Percentiles rank a stretch among this genome's conserved stretches.
Conservation (phyloP, 2,888 invertebrate species). For the Dynastes maya region DNA sequence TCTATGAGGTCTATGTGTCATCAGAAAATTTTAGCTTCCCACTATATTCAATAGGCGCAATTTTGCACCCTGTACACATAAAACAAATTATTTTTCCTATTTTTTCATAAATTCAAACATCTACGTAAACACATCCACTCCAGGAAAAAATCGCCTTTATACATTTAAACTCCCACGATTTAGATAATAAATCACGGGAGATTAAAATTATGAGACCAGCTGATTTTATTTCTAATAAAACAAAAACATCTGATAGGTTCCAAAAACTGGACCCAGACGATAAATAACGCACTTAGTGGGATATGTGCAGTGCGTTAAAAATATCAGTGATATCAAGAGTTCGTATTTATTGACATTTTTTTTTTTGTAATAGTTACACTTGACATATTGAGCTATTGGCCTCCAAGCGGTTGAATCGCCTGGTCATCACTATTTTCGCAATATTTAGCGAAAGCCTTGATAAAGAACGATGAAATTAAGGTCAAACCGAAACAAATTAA, state of each 20-base stretch:
- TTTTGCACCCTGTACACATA: too few relatives aligned
- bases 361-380: background rate
- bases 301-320: slow-evolving; percentile 1
- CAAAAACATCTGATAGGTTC: background rate
- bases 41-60: too few relatives aligned
- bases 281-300: background rate
- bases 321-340: background rate
- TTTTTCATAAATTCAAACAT: too few relatives aligned
- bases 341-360: slow-evolving; percentile 4
- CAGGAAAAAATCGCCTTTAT: background rate
- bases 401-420: background rate
- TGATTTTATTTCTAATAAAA: slow-evolving; percentile 12
- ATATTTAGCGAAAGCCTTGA: slow-evolving; percentile 25
- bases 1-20: too few relatives aligned
- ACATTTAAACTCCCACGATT: slow-evolving; percentile 2
- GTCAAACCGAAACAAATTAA: slow-evolving; percentile 39
- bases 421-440: background rate
- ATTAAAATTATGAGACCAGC: slow-evolving; percentile 12
- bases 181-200: slow-evolving; percentile 6
- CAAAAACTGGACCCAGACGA: background rate
- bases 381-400: slow-evolving; percentile 10
- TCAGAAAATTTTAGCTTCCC: too few relatives aligned
- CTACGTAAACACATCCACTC: too few relatives aligned
- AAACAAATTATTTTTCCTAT: too few relatives aligned
- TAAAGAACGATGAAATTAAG: slow-evolving; percentile 28